Percentiles rank a stretch among this genome's conserved stretches.
Conservation (phyloP, 2,797 vertebrate genomes). For the Characodon lateralis region DNA sequence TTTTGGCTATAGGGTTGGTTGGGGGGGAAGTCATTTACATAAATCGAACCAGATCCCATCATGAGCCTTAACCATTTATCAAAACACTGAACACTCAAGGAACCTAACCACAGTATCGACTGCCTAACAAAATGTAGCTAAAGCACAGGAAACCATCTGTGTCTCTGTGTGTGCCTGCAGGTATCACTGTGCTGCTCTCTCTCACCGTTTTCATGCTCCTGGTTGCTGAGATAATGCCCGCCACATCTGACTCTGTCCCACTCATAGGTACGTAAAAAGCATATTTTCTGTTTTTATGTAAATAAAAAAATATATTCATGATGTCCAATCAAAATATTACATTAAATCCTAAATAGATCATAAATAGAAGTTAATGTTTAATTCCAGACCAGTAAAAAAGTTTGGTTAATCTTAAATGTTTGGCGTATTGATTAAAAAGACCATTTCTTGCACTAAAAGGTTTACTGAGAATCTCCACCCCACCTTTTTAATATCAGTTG, state of each 20-base stretch:
- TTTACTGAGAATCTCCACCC: neutral
- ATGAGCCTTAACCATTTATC: slow-evolving; percentile 52
- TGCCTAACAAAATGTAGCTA: slow-evolving; percentile 14
- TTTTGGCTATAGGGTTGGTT: slow-evolving; percentile 43
- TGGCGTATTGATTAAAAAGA: neutral
- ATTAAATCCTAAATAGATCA: neutral
- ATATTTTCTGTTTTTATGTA: neutral
- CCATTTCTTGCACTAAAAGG: neutral
- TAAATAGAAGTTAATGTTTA: neutral
- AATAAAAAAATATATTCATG: neutral
- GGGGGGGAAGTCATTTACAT: slow-evolving; percentile 54
- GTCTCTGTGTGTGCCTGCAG: slow-evolving; percentile 53
- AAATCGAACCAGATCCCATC: slow-evolving; percentile 62
- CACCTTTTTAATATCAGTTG: too few species aligned
- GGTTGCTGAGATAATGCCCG: slow-evolving; percentile 86
- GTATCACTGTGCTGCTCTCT: slow-evolving; percentile 84
- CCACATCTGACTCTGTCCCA: slow-evolving; percentile 84
- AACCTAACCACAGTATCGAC: slow-evolving; percentile 26
- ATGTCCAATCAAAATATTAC: neutral
- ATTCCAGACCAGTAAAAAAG: neutral
- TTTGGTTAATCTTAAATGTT: neutral
- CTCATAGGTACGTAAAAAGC: slow-evolving; percentile 76
- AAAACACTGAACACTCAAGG: slow-evolving; percentile 40
- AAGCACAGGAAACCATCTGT: neutral
- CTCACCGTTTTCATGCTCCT: slow-evolving; percentile 86